Evolutionary conservation across 2,113 vertebrate species (phyloP), one percentile per base, ranked within the genome.

Genomic region (Symphodus melops): DNA sequence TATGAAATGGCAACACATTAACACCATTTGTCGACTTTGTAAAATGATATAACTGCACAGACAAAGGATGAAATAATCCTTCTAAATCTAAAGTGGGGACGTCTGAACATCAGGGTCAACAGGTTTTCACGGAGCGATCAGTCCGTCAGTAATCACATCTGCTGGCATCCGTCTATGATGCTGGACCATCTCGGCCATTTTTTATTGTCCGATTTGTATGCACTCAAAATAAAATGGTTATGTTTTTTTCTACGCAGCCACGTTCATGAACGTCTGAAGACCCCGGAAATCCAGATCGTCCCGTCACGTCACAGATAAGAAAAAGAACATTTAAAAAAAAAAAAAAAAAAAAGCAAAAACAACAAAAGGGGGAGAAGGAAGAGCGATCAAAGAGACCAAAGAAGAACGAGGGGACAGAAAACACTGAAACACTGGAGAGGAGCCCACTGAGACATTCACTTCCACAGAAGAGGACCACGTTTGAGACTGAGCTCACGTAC

Each of bases 361-460:
- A 20, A 81, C 53, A 72, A 86, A 63, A 63, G 59, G 39, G 39
- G 66, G 72, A 68, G 17, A 28, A 66, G 57, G 67, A 79, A 81
- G 71, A 72, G 85, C 71, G 71, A 70, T 69, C 66, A 41, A 73
- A 76, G 66, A 84, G 66, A 82, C 39, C 65, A 66, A 51, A 72
- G 52, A 57, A 59, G 64, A 49, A 56, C 20, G 59, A 52, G 19
- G 53, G 23, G 10, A 14, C 48, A 13, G 33, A 61, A 25, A 58
- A 70, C 42, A 70, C 42, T 53, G 44, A 75, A 84, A 64, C 52
- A 82, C 72, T 81, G 53, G 56, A 81, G 92, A 89, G 88, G 88
- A 88, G 89, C 85, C 81, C 87, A 92, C 85, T 68, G 75, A 91
- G 86, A 91, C 90, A 84, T 84, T 86, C 89, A 89, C 87, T 72